A percentile compares a stretch with the other conserved stretches of the same genome.
Evolutionary conservation across 1,140 invertebrate species (phyloP).

Genomic region (Bombus fervidus): DNA sequence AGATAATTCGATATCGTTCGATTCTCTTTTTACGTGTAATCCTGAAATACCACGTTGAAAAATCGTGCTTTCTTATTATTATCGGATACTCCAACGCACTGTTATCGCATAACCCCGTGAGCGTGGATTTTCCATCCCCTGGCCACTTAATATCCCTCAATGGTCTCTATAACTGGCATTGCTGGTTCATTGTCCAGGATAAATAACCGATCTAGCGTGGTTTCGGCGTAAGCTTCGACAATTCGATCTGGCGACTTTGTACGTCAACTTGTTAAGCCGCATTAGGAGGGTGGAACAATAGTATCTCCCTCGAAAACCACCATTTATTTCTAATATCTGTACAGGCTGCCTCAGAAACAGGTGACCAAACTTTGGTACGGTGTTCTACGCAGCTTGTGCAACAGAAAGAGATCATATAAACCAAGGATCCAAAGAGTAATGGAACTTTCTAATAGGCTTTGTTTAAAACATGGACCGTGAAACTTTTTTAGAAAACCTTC

Average conservation of each 20-base stretch:
- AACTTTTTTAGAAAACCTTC: too few species aligned
- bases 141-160: conserved; percentile 42
- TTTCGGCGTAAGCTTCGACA: conserved; percentile 45
- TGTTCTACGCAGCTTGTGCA: too few species aligned
- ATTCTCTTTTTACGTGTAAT: too few species aligned
- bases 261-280: conserved; percentile 37
- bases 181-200: conserved; percentile 37
- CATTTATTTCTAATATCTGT: neutral
- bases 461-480: too few species aligned
- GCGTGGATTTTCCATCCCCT: conserved; percentile 39
- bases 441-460: too few species aligned
- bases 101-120: conserved; percentile 12
- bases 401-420: too few species aligned
- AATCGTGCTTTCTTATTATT: neutral
- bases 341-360: too few species aligned
- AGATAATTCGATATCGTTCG: too few species aligned
- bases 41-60: neutral
- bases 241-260: conserved; percentile 34
- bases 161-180: conserved; percentile 26
- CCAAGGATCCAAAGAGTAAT: too few species aligned
- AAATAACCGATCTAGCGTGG: conserved; percentile 33
- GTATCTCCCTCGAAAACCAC: neutral
- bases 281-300: conserved; percentile 3
- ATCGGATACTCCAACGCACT: conserved; percentile 15
- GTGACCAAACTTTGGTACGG: too few species aligned